Evolutionary conservation across 2,113 vertebrate genomes (phyloP).

Genomic region (Ammodytes dubius): DNA sequence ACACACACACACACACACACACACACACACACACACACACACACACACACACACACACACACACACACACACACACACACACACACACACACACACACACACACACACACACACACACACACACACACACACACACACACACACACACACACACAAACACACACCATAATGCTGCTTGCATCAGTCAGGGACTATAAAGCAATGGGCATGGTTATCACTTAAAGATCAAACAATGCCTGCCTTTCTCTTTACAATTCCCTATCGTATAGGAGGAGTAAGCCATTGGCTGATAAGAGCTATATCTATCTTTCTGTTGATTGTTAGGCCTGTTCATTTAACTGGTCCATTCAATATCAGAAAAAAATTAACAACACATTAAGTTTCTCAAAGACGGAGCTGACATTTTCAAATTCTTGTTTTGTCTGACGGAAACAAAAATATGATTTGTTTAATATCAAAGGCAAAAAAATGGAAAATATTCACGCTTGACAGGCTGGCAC

Average conservation of each 20-base stretch:
- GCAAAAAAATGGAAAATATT: neutral
- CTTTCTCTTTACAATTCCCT: neutral
- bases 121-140: too few species aligned
- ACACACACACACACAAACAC: too few species aligned
- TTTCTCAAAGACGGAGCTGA: neutral
- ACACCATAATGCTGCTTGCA: slow-evolving; percentile 12
- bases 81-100: neutral
- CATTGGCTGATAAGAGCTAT: neutral
- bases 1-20: too few species aligned
- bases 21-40: neutral
- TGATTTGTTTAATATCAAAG: neutral
- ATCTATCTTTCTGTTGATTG: neutral
- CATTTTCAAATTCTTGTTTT: neutral
- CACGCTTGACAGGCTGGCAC: neutral
- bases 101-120: too few species aligned
- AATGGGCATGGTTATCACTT: neutral
- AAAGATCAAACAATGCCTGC: neutral
- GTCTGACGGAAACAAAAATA: neutral
- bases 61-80: too few species aligned
- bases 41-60: neutral
- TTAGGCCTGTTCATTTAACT: neutral
- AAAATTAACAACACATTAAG: neutral
- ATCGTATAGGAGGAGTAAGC: neutral
- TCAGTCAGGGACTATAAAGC: slow-evolving; percentile 24
- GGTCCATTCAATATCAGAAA: neutral